Base-by-base conservation (phyloP, 2,888 invertebrate species). In the Leptogaster cylindrica region DNA sequence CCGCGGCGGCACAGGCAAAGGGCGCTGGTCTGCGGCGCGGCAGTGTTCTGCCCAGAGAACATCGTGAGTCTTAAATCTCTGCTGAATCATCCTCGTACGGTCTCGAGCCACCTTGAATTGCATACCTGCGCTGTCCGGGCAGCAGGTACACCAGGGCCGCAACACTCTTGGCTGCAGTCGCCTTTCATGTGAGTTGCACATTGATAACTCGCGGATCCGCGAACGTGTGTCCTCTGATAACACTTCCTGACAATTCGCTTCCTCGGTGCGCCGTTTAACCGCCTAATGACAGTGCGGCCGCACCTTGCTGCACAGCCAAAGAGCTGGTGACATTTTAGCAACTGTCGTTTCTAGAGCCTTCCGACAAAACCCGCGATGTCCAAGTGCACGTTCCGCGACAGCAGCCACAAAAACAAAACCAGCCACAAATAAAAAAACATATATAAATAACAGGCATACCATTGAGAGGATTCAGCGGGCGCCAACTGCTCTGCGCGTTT, bases 41-140 rank as follows among this genome's bases (percentile, higher is more conserved):
- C 10, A 4, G 41, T 14, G 12, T 41, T 7, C 18, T 41, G 7
- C 6, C 2, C 6, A 10, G 16, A 52, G 31, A n/a, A n/a, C n/a
- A 52, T 52, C 52, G 52, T 52, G 52, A 52, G 52, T 28, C 31
- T 33, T 52, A 52, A 52, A 52, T 52, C 52, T 52, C 14, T 14
- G 10, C 18, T 12, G 18, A 16, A 33, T 52, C 52, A 31, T 10
- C 31, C 52, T 14, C 41, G 33, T 52, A 18, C 52, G 16, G 33
- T 31, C 12, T 28, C 12, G 33, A 52, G 4, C 16, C 52, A 3
- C 16, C 16, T 5, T 16, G 16, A 3, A 12, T 5, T 27, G 12
- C 4, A 6, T 48, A 25, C 48, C 48, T 20, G 48, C 20, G 4
- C 10, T 1, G 39, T n/a, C 4, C 12, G 10, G n/a, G n/a, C n/a